Evolutionary conservation across 2,888 invertebrate species (phyloP).

Genomic region (Oxyscelio sp.): DNA sequence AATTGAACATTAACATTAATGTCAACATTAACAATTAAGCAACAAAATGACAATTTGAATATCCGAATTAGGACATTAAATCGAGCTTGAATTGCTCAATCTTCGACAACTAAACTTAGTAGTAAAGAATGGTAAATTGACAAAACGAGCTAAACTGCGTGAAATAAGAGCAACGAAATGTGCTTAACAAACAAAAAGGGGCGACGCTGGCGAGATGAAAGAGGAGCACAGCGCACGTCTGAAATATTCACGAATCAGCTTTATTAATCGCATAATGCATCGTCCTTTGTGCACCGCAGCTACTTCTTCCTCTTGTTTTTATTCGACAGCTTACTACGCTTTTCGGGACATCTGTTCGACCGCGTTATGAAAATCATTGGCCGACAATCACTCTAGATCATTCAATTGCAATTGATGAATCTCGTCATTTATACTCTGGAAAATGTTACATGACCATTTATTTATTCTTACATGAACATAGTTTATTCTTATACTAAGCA

Average conservation of each 20-base stretch:
- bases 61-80: too few relatives aligned
- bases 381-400: conserved; percentile 3
- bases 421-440: too few relatives aligned
- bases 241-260: conserved; percentile 63
- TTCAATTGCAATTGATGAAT: too few relatives aligned
- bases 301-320: conserved; percentile 33
- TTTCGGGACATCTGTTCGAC: conserved; percentile 27
- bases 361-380: conserved; percentile 44
- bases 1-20: too few relatives aligned
- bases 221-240: conserved; percentile 37
- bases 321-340: conserved; percentile 41
- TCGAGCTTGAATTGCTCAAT: neutral
- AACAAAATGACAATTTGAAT: neutral
- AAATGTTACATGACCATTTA: too few relatives aligned
- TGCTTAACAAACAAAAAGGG: conserved; percentile 38
- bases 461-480: too few relatives aligned
- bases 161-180: conserved; percentile 48
- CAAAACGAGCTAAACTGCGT: conserved; percentile 23
- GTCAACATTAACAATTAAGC: too few relatives aligned
- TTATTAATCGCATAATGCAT: conserved; percentile 58
- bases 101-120: neutral
- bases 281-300: conserved; percentile 30
- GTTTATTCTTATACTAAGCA: too few relatives aligned
- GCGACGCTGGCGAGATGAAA: conserved; percentile 36
- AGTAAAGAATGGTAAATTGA: neutral